phyloP scores from a whole-genome alignment of 2,797 vertebrate genomes.

The Enteromius thamalakanensis region DNA sequence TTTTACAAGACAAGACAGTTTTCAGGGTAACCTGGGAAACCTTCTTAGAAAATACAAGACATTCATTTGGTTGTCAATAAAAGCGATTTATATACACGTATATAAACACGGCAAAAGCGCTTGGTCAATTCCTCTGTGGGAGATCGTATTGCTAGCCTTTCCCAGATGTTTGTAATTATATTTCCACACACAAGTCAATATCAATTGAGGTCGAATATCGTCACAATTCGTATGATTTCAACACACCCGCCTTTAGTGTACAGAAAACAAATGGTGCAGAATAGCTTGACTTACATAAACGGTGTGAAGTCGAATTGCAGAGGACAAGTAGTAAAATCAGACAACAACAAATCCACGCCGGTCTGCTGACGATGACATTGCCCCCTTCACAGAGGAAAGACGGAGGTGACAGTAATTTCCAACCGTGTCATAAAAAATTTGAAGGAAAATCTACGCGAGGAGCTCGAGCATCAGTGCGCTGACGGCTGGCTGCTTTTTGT shows the following conservation, averaged over 20 bases:
- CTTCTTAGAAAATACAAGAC: conserved; percentile 9
- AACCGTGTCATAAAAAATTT: conserved; percentile 73
- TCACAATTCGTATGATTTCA: conserved; percentile 34
- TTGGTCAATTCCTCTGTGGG: conserved; percentile 43
- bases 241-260: conserved; percentile 21
- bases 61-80: conserved; percentile 17
- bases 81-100: neutral
- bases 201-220: conserved; percentile 44
- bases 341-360: conserved; percentile 83
- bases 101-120: neutral
- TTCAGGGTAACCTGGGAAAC: neutral
- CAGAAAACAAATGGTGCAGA: conserved; percentile 61
- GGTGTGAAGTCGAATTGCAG: conserved; percentile 63
- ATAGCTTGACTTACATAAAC: conserved; percentile 69
- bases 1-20: neutral
- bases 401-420: conserved; percentile 61
- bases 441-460: conserved; percentile 62
- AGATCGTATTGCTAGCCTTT: conserved; percentile 40
- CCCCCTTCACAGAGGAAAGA: conserved; percentile 70
- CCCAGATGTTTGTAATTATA: conserved; percentile 48
- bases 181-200: conserved; percentile 55
- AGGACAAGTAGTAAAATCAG: conserved; percentile 72
- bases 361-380: conserved; percentile 78
- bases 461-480: conserved; percentile 67
- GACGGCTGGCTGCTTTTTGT: conserved; percentile 72